A percentile compares a stretch with the other conserved stretches of the same genome.
These are phyloP conservation scores for Salvelinus namaycush DNA, from an alignment of 2,113 vertebrate species.

Conservation along the genomic window DNA sequence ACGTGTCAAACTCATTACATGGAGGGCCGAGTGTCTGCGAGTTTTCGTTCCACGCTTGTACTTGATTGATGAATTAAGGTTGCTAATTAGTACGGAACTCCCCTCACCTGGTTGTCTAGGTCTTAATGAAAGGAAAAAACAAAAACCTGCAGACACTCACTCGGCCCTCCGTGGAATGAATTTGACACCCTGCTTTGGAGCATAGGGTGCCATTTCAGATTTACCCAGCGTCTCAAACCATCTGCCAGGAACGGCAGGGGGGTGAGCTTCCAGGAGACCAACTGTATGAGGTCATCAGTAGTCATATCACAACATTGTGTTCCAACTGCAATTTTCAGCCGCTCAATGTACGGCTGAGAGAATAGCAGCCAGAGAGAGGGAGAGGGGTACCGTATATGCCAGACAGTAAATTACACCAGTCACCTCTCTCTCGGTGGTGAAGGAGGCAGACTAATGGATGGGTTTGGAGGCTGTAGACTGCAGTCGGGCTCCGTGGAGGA, in stretches of 20 bases:
- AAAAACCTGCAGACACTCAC: no score
- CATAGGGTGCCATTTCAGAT: no score
- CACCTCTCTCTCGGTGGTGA: conserved; percentile 49
- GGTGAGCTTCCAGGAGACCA: conserved; percentile 27
- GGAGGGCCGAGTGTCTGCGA: no score
- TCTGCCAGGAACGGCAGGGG: conserved; percentile 28
- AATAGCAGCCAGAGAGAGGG: background rate
- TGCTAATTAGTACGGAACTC: no score
- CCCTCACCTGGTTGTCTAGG: no score
- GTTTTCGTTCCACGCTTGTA: no score
- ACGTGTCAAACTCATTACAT: no score
- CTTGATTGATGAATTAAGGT: no score
- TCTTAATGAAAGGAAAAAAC: no score
- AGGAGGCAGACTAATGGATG: conserved; percentile 58
- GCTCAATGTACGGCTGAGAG: conserved; percentile 30
- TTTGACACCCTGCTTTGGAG: no score
- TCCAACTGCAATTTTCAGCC: conserved; percentile 70
- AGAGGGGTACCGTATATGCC: conserved; percentile 18
- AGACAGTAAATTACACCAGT: conserved; percentile 64
- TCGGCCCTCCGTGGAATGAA: no score
- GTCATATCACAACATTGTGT: conserved; percentile 68
- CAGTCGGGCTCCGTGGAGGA: conserved; percentile 18
- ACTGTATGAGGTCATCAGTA: conserved; percentile 63
- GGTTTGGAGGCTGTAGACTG: conserved; percentile 43
- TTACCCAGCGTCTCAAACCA: conserved; percentile 2